Conservation (phyloP, 2,113 vertebrate genomes). For the Cephalopholis sonnerati region DNA sequence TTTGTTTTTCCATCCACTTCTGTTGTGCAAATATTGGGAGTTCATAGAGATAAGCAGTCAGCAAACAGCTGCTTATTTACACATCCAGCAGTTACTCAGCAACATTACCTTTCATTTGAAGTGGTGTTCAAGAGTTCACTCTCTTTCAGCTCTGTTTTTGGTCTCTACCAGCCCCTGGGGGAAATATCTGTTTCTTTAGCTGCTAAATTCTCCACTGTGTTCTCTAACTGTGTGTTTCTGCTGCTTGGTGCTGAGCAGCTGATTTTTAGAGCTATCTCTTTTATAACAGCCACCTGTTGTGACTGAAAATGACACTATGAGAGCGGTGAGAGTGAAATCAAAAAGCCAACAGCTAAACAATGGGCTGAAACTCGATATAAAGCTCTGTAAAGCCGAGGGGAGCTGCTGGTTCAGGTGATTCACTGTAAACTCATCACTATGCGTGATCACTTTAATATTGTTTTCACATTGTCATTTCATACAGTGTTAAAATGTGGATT, state of each 20-base stretch:
- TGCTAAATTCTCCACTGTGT: background rate
- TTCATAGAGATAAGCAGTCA: too few relatives aligned
- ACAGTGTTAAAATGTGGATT: too few relatives aligned
- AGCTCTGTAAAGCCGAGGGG: background rate
- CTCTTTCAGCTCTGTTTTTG: too few relatives aligned
- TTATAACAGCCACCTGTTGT: background rate
- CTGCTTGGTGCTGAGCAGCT: background rate
- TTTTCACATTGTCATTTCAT: background rate
- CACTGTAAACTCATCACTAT: background rate
- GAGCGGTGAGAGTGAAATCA: background rate
- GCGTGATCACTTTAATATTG: background rate
- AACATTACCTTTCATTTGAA: background rate
- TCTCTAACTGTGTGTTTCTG: background rate
- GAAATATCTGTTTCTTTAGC: background rate
- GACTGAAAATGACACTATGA: background rate
- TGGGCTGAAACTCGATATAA: background rate
- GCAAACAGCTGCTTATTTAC: too few relatives aligned
- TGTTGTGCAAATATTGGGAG: too few relatives aligned
- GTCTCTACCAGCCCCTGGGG: background rate
- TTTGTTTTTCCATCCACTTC: too few relatives aligned
- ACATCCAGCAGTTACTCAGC: background rate
- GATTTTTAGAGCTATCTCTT: background rate
- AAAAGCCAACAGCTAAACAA: background rate
- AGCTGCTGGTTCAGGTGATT: background rate
- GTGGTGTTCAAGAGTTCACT: background rate